These are phyloP conservation scores for Phacellophora camtschatica DNA, from an alignment of 30 jellyfish, hydroid and myxozoan genomes.

Conservation along the genomic window DNA sequence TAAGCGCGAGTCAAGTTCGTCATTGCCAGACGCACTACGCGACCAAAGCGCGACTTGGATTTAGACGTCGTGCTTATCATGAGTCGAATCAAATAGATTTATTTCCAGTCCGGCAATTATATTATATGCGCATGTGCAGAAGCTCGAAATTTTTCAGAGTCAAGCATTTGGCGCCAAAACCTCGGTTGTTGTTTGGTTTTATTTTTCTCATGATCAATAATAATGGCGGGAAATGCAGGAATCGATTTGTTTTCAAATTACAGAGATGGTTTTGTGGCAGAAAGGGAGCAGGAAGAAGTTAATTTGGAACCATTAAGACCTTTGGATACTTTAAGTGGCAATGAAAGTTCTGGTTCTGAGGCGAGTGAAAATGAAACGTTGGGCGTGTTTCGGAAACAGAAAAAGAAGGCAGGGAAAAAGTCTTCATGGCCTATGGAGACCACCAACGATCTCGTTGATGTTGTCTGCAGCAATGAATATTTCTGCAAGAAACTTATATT, in stretches of 20 bases:
- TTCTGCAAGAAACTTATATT: neutral
- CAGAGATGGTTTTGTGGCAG: no score
- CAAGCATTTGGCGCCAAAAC: no score
- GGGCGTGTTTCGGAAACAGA: neutral
- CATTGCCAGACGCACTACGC: neutral
- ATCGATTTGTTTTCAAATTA: no score
- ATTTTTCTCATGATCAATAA: no score
- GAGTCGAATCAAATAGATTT: neutral
- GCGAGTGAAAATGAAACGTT: no score
- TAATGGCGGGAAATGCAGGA: no score
- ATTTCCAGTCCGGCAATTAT: neutral
- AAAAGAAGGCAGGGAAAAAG: neutral
- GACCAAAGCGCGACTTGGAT: neutral
- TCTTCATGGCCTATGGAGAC: neutral
- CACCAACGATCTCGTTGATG: neutral
- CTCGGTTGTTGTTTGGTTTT: no score
- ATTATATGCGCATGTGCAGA: neutral
- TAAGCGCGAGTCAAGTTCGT: neutral
- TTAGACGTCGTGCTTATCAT: neutral
- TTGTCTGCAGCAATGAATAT: neutral
- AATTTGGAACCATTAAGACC: no score
- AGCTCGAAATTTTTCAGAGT: no score
- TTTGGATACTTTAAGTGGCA: neutral
- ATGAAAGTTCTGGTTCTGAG: neutral
- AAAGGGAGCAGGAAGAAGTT: no score